Percentiles rank a stretch among this genome's conserved stretches.
phyloP scores from a whole-genome alignment of 2,797 vertebrate species.

The Coccyzus lansbergi region DNA sequence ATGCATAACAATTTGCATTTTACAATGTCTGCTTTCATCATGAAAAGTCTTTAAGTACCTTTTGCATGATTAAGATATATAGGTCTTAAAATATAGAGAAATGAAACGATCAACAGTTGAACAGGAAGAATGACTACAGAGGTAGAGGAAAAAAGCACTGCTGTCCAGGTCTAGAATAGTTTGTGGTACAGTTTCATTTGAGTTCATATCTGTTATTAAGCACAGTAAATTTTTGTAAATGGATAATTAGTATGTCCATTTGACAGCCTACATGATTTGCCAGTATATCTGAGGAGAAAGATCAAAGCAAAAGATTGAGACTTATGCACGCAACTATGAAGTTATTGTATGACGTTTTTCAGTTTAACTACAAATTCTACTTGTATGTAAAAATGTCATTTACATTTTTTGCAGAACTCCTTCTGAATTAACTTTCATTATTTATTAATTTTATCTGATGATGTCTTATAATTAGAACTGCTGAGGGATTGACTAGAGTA shows the following conservation, averaged over 20 bases:
- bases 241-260: constrained; percentile 51
- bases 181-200: not conserved
- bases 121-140: not conserved
- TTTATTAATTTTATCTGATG: constrained; percentile 67
- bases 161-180: not conserved
- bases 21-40: not conserved
- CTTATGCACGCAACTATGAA: not conserved
- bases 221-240: constrained; percentile 9
- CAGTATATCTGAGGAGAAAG: constrained; percentile 35
- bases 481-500: constrained; percentile 42
- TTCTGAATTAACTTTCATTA: constrained; percentile 64
- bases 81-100: not conserved
- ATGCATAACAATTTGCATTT: not conserved
- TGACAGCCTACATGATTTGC: constrained; percentile 43
- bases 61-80: not conserved
- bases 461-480: constrained; percentile 64
- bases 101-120: not conserved
- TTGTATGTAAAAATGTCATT: constrained; percentile 57
- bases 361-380: constrained; percentile 51
- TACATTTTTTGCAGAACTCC: constrained; percentile 48
- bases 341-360: constrained; percentile 6
- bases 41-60: not conserved
- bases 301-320: constrained; percentile 54
- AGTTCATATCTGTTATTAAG: not conserved
- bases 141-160: not conserved